Percentiles rank a stretch among this genome's conserved stretches.
phyloP scores from a whole-genome alignment of 2,888 invertebrate genomes.

The Oxystoma pomonae region DNA sequence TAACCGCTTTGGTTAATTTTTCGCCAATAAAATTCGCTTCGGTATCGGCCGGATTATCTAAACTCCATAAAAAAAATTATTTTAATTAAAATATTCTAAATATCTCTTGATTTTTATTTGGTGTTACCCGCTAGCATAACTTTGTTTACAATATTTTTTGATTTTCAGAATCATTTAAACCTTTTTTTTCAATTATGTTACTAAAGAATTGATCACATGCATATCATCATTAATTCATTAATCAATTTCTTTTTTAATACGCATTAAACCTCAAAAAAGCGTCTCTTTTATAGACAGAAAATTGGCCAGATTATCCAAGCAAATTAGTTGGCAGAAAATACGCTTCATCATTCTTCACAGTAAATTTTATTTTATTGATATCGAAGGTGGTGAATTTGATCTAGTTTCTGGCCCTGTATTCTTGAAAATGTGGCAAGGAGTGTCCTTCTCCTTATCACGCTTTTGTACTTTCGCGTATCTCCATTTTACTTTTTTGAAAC shows the following conservation, averaged over 20 bases:
- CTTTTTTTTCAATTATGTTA: too few species aligned
- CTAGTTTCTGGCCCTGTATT: too few species aligned
- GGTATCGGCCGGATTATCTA: not conserved
- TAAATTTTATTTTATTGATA: too few species aligned
- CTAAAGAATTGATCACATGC: not conserved
- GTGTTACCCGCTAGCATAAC: too few species aligned
- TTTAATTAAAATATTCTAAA: not conserved
- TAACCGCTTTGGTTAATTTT: not conserved
- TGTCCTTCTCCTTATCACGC: too few species aligned
- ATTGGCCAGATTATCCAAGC: not conserved
- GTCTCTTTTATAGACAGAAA: constrained; percentile 1
- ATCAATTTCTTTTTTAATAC: not conserved
- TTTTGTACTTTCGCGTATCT: too few species aligned
- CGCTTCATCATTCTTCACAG: not conserved
- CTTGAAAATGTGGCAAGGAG: too few species aligned
- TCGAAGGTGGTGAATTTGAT: too few species aligned
- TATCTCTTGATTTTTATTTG: too few species aligned
- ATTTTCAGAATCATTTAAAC: too few species aligned
- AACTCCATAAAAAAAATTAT: not conserved
- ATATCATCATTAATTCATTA: not conserved
- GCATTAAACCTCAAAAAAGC: not conserved
- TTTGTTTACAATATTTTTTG: too few species aligned
- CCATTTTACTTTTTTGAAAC: too few species aligned
- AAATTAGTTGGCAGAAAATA: not conserved
- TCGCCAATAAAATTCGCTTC: not conserved